Base-by-base conservation (phyloP, 2,888 invertebrate genomes). In the Drosophila limbata region DNA sequence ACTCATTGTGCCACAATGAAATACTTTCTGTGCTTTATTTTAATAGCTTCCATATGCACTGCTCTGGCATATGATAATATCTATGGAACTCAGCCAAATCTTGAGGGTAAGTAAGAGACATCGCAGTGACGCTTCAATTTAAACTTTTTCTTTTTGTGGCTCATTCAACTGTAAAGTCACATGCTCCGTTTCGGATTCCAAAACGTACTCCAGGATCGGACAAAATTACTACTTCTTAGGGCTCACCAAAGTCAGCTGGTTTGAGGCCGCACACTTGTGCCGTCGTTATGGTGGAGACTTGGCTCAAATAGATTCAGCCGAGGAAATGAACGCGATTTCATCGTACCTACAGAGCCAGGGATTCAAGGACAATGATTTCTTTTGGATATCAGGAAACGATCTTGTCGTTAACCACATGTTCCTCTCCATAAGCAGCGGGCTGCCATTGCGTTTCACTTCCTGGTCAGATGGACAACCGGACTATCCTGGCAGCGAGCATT, bases 301-400 rank as follows among this genome's bases (percentile, higher is more conserved):
- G 56, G 52, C 5, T 6, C 3, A 60, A 15, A 33, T 73, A 3
- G 64, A 73, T 21, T 60, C 73, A 1, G 21, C 9, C 0, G 31
- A 15, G 2, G 69, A 73, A n/a, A 5, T 62, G 50, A 5, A 8
- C 0, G 1, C 0, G 1, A 5, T 75, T 11, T 59, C 61, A 4
- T 3, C 13, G 3, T 60, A 60, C 51, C 55, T 74, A 2, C 4
- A 52, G 2, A 6, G 0, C 4, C 8, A 39, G 1, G 53, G 48
- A 1, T 53, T 28, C 35, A 50, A 15, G 1, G 6, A 5, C 1
- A 19, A 1, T 3, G 3, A 3, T 17, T 31, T 33, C 57, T 10
- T 65, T 25, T 73, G 74, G 69, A 73, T 52, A 44, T 69, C 70
- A 0, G 64, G 74, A 15, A 74, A 69, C 15, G 44, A 57, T 64